Percentiles rank a stretch among this genome's conserved stretches.
phyloP scores from a whole-genome alignment of 2,113 vertebrate genomes.

The Origma solitaria region DNA sequence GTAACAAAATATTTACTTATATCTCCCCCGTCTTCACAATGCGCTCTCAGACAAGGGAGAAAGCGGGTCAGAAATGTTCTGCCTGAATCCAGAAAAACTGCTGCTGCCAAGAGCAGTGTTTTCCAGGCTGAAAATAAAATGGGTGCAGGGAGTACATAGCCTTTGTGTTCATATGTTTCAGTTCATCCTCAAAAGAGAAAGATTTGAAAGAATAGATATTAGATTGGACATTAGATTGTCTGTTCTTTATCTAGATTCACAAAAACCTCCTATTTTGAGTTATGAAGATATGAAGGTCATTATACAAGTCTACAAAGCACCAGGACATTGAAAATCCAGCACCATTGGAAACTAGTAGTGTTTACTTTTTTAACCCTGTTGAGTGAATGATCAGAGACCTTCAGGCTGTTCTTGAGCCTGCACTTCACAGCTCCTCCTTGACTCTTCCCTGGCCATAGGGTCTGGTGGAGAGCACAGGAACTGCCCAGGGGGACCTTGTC shows the following conservation, averaged over 20 bases:
- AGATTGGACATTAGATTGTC: neutral
- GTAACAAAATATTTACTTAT: rapidly evolving
- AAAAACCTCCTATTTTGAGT: neutral
- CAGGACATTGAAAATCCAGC: neutral
- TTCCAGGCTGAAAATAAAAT: neutral
- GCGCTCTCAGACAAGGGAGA: neutral
- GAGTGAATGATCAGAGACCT: neutral
- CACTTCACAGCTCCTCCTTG: neutral
- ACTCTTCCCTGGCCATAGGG: neutral
- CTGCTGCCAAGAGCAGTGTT: neutral
- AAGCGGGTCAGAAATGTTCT: neutral
- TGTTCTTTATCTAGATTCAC: neutral
- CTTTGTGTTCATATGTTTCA: neutral
- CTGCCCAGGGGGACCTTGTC: neutral
- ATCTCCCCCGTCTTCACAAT: neutral
- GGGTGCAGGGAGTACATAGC: rapidly evolving
- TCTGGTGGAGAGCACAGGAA: neutral
- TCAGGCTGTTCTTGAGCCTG: neutral
- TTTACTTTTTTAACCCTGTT: neutral
- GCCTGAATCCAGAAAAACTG: neutral
- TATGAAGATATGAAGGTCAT: neutral
- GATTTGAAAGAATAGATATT: neutral
- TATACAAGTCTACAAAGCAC: neutral
- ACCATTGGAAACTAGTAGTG: neutral
- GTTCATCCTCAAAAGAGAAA: neutral